Conservation (phyloP, 2,113 vertebrate species). For the Poeciliopsis turrubarensis region DNA sequence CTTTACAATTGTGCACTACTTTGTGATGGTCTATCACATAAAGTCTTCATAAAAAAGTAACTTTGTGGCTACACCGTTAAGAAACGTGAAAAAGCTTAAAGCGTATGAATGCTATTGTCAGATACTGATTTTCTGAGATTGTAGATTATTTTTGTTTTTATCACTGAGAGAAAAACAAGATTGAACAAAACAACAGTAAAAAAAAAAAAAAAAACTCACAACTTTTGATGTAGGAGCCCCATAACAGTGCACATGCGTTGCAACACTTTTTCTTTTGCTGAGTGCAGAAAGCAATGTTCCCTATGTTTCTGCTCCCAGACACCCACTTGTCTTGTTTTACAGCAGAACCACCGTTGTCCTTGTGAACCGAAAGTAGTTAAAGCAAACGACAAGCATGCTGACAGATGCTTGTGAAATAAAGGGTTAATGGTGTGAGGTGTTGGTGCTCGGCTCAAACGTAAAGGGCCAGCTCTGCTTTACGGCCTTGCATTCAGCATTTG, state of each 20-base stretch:
- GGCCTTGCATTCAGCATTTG: slow-evolving; percentile 46
- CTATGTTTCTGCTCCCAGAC: slow-evolving; percentile 4
- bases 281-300: background rate
- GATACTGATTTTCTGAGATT: background rate
- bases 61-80: background rate
- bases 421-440: slow-evolving; percentile 68
- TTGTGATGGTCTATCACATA: background rate
- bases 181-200: slow-evolving; percentile 1
- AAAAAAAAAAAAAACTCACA: background rate
- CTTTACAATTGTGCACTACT: background rate
- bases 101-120: background rate
- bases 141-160: background rate
- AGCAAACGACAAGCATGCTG: slow-evolving; percentile 45
- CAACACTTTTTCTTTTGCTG: background rate
- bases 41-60: background rate
- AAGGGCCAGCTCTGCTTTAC: slow-evolving; percentile 43
- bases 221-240: background rate
- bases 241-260: slow-evolving; percentile 17
- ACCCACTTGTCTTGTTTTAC: slow-evolving; percentile 34
- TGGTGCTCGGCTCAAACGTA: slow-evolving; percentile 58
- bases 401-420: slow-evolving; percentile 56
- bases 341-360: slow-evolving; percentile 36
- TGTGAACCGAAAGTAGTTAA: slow-evolving; percentile 51
- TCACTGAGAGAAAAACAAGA: slow-evolving; percentile 1
- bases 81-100: background rate